Evolutionary conservation across 1,140 invertebrate genomes (phyloP).

Genomic region (Sycophila sp.): DNA sequence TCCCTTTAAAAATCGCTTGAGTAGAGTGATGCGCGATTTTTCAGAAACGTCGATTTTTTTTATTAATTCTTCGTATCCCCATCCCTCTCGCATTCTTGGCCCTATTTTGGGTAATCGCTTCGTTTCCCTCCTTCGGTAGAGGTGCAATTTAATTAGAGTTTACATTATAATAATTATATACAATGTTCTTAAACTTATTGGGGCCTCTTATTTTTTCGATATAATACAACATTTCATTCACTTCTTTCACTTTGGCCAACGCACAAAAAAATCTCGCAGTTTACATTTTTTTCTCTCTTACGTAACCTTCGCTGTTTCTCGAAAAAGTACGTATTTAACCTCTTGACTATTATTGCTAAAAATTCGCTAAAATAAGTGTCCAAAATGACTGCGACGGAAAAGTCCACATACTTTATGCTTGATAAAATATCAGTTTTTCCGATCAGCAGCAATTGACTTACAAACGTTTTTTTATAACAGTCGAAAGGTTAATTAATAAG

Average conservation of each 20-base stretch:
- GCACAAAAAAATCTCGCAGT: constrained; percentile 24
- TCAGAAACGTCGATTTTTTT: constrained; percentile 33
- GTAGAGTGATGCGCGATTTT: constrained; percentile 33
- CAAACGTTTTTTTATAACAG: too few relatives aligned
- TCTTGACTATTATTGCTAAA: too few relatives aligned
- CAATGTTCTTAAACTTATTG: constrained; percentile 58
- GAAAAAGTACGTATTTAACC: constrained; percentile 29
- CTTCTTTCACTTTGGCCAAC: constrained; percentile 27
- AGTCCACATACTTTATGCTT: too few relatives aligned
- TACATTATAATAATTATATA: constrained; percentile 61
- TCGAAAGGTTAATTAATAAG: too few relatives aligned
- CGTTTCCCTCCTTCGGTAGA: constrained; percentile 34
- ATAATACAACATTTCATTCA: constrained; percentile 53
- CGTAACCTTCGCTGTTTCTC: constrained; percentile 33
- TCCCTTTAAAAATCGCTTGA: constrained; percentile 37
- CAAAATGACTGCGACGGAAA: too few relatives aligned
- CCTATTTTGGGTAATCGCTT: constrained; percentile 29
- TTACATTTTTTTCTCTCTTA: constrained; percentile 23
- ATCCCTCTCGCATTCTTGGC: constrained; percentile 4
- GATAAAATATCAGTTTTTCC: too few relatives aligned
- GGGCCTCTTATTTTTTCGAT: constrained; percentile 47
- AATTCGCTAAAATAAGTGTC: too few relatives aligned
- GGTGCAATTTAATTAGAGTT: constrained; percentile 50
- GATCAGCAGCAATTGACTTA: too few relatives aligned
- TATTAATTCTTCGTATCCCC: constrained; percentile 30